These are phyloP conservation scores for Mellivora capensis DNA, from an alignment of 2,113 vertebrate species.

Conservation along the genomic window DNA sequence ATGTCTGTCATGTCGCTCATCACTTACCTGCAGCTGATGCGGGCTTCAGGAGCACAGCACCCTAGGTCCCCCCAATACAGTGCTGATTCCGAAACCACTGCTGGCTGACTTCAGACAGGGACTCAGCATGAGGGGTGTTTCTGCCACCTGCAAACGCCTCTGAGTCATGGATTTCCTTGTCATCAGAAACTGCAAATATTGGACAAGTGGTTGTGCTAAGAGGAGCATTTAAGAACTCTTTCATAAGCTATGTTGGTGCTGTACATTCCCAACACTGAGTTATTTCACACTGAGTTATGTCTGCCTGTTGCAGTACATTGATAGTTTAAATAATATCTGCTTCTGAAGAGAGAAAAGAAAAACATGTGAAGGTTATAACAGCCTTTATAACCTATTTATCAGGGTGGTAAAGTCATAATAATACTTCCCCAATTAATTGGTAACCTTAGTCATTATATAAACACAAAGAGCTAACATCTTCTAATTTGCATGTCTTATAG, in stretches of 20 bases:
- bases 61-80: background rate
- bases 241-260: slow-evolving; percentile 29
- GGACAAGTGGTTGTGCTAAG: slow-evolving; percentile 60
- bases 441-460: slow-evolving; percentile 60
- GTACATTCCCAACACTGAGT: slow-evolving; percentile 52
- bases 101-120: background rate
- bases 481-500: slow-evolving; percentile 60
- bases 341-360: slow-evolving; percentile 29
- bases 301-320: slow-evolving; percentile 39
- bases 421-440: slow-evolving; percentile 68
- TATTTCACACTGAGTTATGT: slow-evolving; percentile 47
- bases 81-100: background rate
- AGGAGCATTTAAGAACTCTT: slow-evolving; percentile 51
- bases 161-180: slow-evolving; percentile 64
- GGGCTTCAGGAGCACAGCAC: background rate
- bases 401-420: slow-evolving; percentile 70
- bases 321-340: slow-evolving; percentile 42
- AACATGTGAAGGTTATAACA: slow-evolving; percentile 58
- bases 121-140: background rate
- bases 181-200: slow-evolving; percentile 26
- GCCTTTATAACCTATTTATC: slow-evolving; percentile 73
- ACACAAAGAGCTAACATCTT: slow-evolving; percentile 66
- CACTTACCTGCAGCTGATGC: background rate
- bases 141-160: background rate
- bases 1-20: background rate